A percentile compares a stretch with the other conserved stretches of the same genome.
phyloP scores from a whole-genome alignment of 2,113 vertebrate genomes.

The Rhizomys pruinosus region DNA sequence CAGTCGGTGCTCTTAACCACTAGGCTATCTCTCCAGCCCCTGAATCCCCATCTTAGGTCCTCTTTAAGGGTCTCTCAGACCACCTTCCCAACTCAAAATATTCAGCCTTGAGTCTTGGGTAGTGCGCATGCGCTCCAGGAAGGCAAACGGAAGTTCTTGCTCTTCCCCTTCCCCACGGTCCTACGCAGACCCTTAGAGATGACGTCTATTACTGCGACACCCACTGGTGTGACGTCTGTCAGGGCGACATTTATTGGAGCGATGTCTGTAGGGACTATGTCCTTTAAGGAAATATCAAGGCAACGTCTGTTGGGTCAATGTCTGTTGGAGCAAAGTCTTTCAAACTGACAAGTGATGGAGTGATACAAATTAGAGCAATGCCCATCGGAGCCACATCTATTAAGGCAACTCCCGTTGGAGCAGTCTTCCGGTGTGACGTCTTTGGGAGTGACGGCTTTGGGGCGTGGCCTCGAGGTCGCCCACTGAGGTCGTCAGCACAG shows the following conservation, averaged over 20 bases:
- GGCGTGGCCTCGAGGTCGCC: background rate
- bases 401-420: background rate
- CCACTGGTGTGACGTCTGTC: no score
- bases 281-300: no score
- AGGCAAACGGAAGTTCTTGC: accelerated
- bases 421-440: background rate
- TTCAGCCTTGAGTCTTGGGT: background rate
- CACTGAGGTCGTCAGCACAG: accelerated
- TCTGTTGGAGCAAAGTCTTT: background rate
- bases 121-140: background rate
- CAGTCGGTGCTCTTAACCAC: no score
- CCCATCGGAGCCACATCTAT: background rate
- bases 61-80: background rate
- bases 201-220: no score
- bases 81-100: background rate
- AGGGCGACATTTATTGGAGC: no score
- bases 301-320: background rate
- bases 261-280: no score
- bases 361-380: background rate
- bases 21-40: no score
- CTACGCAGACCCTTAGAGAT: no score
- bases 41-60: background rate
- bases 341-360: background rate
- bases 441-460: background rate
- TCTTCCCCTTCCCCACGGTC: background rate